Base-by-base conservation (phyloP, 1,140 invertebrate genomes). In the Colletes gigas region DNA sequence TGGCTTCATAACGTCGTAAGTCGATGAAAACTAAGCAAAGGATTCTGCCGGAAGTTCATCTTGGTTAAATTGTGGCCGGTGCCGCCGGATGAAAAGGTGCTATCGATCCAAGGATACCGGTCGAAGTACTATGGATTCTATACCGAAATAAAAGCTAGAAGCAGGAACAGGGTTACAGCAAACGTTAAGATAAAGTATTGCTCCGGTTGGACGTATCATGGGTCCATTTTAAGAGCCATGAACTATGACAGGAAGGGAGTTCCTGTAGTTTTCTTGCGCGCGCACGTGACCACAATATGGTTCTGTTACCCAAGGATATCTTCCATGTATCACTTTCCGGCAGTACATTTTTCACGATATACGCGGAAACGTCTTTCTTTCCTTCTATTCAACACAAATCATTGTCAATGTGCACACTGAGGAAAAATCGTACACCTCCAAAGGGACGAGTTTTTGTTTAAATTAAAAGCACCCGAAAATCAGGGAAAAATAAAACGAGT, bases 101-200 rank as follows among this genome's bases (percentile, higher is more conserved):
- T 39, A 66, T 67, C 62, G 62, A 75, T 75, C 66, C 47, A 30
- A 68, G 19, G 21, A 41, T 65, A 39, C 14, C 50, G n/a, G 15
- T 15, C n/a, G 30, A 17, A 66, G 62, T 21, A 55, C 30, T 17
- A 55, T 55, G 62, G 47, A 67, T 54, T 44, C 47, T 55, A 21
- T n/a, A 41, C 39, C 55, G 50, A 78, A 66, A 41, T 52, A 62
- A 59, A 52, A 52, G 54, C 14, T 15, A 6, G n/a, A 47, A 63
- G 39, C 39, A 54, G 15, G 39, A 78, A 67, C 17, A 19, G 15
- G 66, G 69, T 17, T 80, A 39, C 63, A 19, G 66, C 47, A 76
- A 74, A 41, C 75, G 78, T 83, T 70, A 57, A 57, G 55, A 65
- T 66, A 83, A 84, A 83, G 83, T 84, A 84, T 63, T 84, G 57